Percentiles rank a stretch among this genome's conserved stretches.
Evolutionary conservation across 1,140 invertebrate species (phyloP).

Genomic region (Eurosta solidaginis): DNA sequence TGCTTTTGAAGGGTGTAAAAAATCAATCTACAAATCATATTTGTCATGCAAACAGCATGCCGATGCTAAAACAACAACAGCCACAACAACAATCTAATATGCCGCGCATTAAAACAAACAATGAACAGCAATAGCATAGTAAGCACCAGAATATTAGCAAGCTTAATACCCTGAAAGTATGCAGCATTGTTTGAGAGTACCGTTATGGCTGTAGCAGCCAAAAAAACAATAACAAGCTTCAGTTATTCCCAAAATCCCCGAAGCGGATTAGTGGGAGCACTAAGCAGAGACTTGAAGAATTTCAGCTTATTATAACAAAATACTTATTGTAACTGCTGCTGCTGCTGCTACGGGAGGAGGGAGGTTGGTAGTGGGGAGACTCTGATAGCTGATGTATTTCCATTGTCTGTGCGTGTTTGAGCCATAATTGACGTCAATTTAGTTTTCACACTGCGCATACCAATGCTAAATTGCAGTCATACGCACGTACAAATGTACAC

Average conservation of each 20-base stretch:
- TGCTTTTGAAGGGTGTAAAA: constrained; percentile 6
- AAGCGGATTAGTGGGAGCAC: constrained; percentile 51
- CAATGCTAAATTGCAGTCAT: constrained; percentile 36
- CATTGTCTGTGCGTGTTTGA: constrained; percentile 23
- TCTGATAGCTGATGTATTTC: neutral
- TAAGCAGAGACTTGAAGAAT: constrained; percentile 27
- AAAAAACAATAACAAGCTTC: constrained; percentile 21
- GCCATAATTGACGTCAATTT: constrained; percentile 59
- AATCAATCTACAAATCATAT: constrained; percentile 34
- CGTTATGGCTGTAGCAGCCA: neutral
- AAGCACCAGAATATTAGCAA: neutral
- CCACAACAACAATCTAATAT: neutral
- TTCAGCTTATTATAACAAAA: neutral
- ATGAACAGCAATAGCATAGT: neutral
- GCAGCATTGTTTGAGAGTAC: neutral
- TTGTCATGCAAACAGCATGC: constrained; percentile 30
- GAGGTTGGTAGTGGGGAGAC: neutral
- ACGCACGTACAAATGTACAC: neutral
- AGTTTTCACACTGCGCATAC: constrained; percentile 59
- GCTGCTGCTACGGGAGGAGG: neutral
- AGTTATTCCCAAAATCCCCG: constrained; percentile 58
- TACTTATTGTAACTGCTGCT: neutral
- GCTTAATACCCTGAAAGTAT: constrained; percentile 33
- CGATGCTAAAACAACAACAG: neutral
- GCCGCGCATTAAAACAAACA: neutral